These are phyloP conservation scores for Cheirogaleus medius DNA, from an alignment of 2,113 vertebrate genomes.

Conservation along the genomic window DNA sequence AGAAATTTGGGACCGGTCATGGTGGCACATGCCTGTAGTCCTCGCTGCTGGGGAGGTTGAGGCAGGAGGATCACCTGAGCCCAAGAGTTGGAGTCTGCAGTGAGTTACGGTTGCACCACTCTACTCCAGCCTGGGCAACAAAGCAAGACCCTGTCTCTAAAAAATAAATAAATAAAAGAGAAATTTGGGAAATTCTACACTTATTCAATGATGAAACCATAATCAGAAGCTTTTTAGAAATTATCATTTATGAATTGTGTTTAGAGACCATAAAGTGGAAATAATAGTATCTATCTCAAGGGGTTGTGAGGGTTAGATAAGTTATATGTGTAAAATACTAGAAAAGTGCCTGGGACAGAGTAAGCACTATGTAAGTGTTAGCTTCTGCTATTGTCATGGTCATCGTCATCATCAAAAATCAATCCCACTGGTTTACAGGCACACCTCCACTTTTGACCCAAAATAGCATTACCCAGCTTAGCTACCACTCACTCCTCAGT, in stretches of 20 bases:
- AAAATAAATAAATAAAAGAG: background rate
- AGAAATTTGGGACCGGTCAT: background rate
- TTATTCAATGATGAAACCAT: background rate
- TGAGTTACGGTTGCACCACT: no score
- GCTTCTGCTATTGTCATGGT: background rate
- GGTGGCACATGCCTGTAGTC: no score
- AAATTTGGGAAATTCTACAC: background rate
- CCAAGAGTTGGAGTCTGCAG: no score
- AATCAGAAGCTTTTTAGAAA: conserved; percentile 15
- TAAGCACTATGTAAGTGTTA: no score
- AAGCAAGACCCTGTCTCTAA: background rate
- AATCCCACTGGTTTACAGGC: background rate
- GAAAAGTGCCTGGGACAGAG: background rate
- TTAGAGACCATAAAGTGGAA: background rate
- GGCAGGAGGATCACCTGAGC: no score
- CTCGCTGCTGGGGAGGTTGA: no score
- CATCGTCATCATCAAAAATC: background rate
- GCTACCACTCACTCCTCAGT: background rate
- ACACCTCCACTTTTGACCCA: background rate
- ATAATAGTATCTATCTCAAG: background rate
- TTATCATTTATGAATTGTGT: background rate
- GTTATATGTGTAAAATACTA: background rate
- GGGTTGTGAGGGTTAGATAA: background rate
- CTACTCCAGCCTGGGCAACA: no score
- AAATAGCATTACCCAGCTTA: background rate